phyloP scores from a whole-genome alignment of 1,140 invertebrate species.

The Conus betulinus region DNA sequence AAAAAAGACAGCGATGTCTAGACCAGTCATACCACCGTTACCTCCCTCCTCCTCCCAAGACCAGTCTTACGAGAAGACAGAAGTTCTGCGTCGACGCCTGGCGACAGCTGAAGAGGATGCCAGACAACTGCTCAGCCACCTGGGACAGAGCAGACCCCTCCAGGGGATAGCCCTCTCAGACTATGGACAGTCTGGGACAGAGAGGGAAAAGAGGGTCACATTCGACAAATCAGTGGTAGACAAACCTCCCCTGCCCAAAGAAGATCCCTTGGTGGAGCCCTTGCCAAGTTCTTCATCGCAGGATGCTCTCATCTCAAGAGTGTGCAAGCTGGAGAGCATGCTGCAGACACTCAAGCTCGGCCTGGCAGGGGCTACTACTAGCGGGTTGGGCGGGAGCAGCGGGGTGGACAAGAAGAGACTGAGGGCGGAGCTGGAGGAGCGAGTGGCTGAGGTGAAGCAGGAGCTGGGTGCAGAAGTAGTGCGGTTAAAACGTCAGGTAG shows the following conservation, averaged over 20 bases:
- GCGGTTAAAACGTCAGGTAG: slow-evolving; percentile 49
- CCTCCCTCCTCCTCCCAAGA: slow-evolving; percentile 32
- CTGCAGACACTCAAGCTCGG: slow-evolving; percentile 64
- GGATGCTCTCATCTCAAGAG: slow-evolving; percentile 60
- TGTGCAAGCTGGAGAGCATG: slow-evolving; percentile 63
- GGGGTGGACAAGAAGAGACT: slow-evolving; percentile 51
- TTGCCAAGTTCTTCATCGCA: slow-evolving; percentile 52
- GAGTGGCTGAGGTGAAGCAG: slow-evolving; percentile 46
- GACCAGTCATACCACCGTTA: slow-evolving; percentile 60
- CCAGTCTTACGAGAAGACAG: slow-evolving; percentile 44
- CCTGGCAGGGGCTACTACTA: slow-evolving; percentile 52
- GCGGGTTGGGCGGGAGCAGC: slow-evolving; percentile 42
- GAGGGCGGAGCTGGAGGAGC: slow-evolving; percentile 48
- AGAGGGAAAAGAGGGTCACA: slow-evolving; percentile 31
- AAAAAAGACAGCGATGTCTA: slow-evolving; percentile 43
- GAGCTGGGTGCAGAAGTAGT: slow-evolving; percentile 50
- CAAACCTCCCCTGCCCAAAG: not conserved
- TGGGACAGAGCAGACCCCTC: slow-evolving; percentile 50
- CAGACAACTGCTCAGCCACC: slow-evolving; percentile 50
- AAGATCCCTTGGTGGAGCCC: slow-evolving; percentile 38
- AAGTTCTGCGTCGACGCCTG: slow-evolving; percentile 59
- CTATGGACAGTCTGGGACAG: slow-evolving; percentile 1
- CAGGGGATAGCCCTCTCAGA: slow-evolving; percentile 16
- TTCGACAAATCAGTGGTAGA: slow-evolving; percentile 46
- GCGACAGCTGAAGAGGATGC: slow-evolving; percentile 58